Evolutionary conservation across 2,113 vertebrate genomes (phyloP).

Genomic region (Oncorhynchus masou): DNA sequence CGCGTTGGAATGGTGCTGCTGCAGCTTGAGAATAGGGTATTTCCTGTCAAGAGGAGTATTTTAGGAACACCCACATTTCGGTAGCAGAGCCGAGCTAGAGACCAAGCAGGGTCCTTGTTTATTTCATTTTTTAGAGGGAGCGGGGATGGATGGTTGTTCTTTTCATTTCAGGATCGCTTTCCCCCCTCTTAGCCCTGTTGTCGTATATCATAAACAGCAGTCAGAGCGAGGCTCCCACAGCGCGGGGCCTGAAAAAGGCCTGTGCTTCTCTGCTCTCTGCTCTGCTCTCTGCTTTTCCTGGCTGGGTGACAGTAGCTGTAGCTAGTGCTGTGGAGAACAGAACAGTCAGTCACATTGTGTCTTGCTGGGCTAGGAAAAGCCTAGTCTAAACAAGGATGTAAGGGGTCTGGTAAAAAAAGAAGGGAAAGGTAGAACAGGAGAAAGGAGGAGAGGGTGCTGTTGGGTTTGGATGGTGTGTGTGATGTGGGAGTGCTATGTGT

Average conservation of each 20-base stretch:
- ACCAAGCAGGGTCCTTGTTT: conserved; percentile 5
- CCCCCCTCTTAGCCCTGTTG: conserved; percentile 35
- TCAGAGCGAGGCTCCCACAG: conserved; percentile 66
- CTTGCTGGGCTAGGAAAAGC: conserved; percentile 14
- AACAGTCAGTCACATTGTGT: conserved; percentile 20
- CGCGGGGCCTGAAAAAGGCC: conserved; percentile 16
- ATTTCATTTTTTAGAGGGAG: conserved; percentile 21
- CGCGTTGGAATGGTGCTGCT: conserved; percentile 25
- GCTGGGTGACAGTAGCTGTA: not conserved
- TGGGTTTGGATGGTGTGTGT: not conserved
- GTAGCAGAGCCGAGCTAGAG: conserved; percentile 27
- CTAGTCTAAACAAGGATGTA: conserved; percentile 1
- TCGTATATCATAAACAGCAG: conserved; percentile 66
- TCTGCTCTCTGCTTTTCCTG: conserved; percentile 1
- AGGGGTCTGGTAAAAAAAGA: not conserved
- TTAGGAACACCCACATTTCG: conserved; percentile 73
- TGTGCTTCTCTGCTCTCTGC: not conserved
- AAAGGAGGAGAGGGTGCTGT: not conserved
- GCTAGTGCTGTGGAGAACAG: not conserved
- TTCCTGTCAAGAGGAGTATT: conserved; percentile 74
- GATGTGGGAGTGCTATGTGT: conserved; percentile 12
- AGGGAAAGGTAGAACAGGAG: not conserved
- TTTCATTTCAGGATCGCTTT: no score
- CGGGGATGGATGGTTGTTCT: not conserved
- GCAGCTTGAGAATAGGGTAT: conserved; percentile 71